Conservation (phyloP, 1,140 invertebrate species). For the Plectrocnemia conspersa region DNA sequence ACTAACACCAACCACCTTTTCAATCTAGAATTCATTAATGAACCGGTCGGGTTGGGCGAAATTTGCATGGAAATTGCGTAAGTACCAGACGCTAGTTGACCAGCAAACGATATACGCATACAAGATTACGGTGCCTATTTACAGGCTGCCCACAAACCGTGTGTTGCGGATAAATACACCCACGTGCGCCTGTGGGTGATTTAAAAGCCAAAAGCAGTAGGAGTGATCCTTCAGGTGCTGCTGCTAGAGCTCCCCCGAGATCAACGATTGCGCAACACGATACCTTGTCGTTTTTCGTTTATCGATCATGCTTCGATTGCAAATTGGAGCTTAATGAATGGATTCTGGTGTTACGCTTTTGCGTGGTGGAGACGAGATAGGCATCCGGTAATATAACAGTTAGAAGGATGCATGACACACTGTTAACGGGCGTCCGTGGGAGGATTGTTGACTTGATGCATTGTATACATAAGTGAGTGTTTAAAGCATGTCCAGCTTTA, state of each 20-base stretch:
- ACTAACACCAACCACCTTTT: too few relatives aligned
- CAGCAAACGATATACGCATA: slow-evolving; percentile 10
- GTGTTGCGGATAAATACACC: slow-evolving; percentile 7
- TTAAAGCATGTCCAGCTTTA: too few relatives aligned
- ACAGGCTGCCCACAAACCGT: slow-evolving; percentile 14
- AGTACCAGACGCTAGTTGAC: slow-evolving; percentile 20
- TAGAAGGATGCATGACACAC: too few relatives aligned
- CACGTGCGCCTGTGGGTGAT: slow-evolving; percentile 7
- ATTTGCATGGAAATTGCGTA: slow-evolving; percentile 41
- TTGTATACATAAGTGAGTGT: too few relatives aligned
- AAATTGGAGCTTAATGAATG: background rate
- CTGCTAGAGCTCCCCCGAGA: slow-evolving; percentile 1
- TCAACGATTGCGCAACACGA: slow-evolving; percentile 7
- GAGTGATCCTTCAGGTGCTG: slow-evolving; percentile 11
- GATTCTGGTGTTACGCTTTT: background rate
- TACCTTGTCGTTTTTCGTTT: too few relatives aligned
- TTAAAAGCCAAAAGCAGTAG: slow-evolving; percentile 5
- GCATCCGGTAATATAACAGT: too few relatives aligned
- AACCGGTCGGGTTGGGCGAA: slow-evolving; percentile 38
- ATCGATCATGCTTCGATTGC: background rate
- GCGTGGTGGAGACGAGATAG: background rate
- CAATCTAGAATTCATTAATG: slow-evolving; percentile 24
- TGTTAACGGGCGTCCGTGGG: too few relatives aligned
- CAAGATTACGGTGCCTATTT: slow-evolving; percentile 22
- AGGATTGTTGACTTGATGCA: too few relatives aligned